A percentile compares a stretch with the other conserved stretches of the same genome.
Evolutionary conservation across 1,140 invertebrate species (phyloP).

Genomic region (Drosophila albomicans): DNA sequence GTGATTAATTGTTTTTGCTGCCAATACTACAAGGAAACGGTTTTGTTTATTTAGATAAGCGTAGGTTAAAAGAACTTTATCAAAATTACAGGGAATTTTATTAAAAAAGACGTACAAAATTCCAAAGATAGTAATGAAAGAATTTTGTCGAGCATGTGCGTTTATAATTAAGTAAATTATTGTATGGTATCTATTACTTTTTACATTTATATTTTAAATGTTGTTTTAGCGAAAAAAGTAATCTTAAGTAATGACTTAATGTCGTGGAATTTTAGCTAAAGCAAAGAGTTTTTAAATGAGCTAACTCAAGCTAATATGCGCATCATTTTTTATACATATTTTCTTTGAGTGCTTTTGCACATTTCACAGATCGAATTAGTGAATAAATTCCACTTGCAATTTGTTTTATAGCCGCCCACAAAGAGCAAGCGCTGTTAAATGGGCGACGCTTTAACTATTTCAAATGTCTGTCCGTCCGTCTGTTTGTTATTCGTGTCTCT

Average conservation of each 20-base stretch:
- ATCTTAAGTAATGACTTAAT: too few relatives aligned
- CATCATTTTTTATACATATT: not conserved
- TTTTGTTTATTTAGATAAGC: not conserved
- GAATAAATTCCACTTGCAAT: slow-evolving; percentile 24
- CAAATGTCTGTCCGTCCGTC: not conserved
- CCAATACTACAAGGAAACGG: not conserved
- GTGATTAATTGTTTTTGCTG: slow-evolving; percentile 1
- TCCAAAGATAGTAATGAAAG: too few relatives aligned
- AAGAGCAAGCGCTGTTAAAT: slow-evolving; percentile 17
- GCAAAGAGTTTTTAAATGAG: not conserved
- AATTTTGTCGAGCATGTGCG: too few relatives aligned
- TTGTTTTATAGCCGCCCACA: not conserved
- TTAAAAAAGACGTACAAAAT: too few relatives aligned
- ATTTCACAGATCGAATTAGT: slow-evolving; percentile 5
- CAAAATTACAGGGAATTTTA: not conserved
- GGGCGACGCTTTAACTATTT: slow-evolving; percentile 20
- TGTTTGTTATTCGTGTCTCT: not conserved
- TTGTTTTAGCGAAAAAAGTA: too few relatives aligned
- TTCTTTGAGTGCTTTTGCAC: slow-evolving; percentile 5
- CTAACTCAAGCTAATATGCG: not conserved
- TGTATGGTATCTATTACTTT: too few relatives aligned
- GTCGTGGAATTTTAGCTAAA: not conserved
- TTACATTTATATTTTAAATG: too few relatives aligned
- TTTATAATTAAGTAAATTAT: too few relatives aligned
- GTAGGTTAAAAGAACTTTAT: not conserved